phyloP scores from a whole-genome alignment of 2,797 vertebrate species.

The Leucoraja ocellata region DNA sequence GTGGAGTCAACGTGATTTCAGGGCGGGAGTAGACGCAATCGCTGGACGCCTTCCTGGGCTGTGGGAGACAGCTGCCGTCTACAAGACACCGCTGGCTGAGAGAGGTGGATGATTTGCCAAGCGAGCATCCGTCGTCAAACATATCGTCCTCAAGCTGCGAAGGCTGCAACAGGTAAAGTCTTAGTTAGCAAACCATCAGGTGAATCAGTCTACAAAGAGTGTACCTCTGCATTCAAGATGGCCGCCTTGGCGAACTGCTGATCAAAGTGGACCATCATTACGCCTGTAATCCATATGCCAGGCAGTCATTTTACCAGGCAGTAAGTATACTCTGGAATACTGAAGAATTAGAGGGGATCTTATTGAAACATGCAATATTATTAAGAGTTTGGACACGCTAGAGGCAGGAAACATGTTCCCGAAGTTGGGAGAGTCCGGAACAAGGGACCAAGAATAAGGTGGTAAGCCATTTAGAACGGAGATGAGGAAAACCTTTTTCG shows the following conservation, averaged over 20 bases:
- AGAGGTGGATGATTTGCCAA: conserved; percentile 76
- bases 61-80: conserved; percentile 53
- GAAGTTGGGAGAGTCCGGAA: no score
- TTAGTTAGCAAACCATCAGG: neutral
- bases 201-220: neutral
- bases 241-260: neutral
- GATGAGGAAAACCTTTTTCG: no score
- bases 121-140: conserved; percentile 70
- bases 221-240: no score
- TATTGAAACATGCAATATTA: no score
- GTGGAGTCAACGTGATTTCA: conserved; percentile 72
- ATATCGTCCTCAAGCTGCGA: conserved; percentile 76
- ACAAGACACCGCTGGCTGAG: conserved; percentile 71
- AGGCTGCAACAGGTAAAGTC: conserved; percentile 59
- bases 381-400: no score
- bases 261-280: neutral
- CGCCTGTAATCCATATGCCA: no score
- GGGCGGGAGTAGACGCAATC: conserved; percentile 64
- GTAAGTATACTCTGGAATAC: no score
- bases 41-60: conserved; percentile 52
- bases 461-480: no score
- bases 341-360: no score
- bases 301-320: no score
- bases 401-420: no score
- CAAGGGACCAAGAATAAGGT: no score